Evolutionary conservation across 1,140 invertebrate species (phyloP), one percentile per base, ranked within the genome.

Genomic region (Metopolophium dirhodum): DNA sequence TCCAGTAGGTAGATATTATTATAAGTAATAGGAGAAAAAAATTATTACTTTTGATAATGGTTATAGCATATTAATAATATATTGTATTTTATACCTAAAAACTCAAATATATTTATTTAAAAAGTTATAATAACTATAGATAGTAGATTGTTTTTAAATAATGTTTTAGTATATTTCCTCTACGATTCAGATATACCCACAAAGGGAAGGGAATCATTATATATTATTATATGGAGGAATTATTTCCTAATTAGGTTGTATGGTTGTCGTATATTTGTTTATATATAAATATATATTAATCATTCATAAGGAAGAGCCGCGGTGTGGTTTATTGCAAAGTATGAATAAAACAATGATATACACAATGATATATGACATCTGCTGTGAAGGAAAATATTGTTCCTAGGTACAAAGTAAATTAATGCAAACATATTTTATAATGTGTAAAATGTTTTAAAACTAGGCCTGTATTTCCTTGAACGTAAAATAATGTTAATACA

Each of bases 331-430:
- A 54, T 92, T 51, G 85, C 49, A 37, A 54, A 92, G 91, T 85
- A 92, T 47, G 49, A 91, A 51, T 91, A 91, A 51, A 41, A 82
- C n/a, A 91, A 83, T 82, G 35, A 91, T 91, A 54, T 68, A 92
- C 57, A 82, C n/a, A 91, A 83, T 82, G 35, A 91, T 91, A 54
- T 68, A 92, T 85, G 77, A 92, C 77, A 92, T 30, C 30, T 68
- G 47, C 22, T 54, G 47, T 85, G 77, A 92, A 51, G 49, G 91
- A 35, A 37, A 83, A 92, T 92, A 51, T 92, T 83, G n/a, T 35
- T 7, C 68, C 49, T n/a, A 18, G 49, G 11, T 51, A 47, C 47
- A 92, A 20, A 9, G 85, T 92, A 85, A 92, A 92, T 92, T 54
- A 82, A 92, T 85, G n/a, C 47, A 26, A 37, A 92, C 45, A 92